Conservation (phyloP, 2,113 vertebrate genomes). For the Rhinoderma darwinii region DNA sequence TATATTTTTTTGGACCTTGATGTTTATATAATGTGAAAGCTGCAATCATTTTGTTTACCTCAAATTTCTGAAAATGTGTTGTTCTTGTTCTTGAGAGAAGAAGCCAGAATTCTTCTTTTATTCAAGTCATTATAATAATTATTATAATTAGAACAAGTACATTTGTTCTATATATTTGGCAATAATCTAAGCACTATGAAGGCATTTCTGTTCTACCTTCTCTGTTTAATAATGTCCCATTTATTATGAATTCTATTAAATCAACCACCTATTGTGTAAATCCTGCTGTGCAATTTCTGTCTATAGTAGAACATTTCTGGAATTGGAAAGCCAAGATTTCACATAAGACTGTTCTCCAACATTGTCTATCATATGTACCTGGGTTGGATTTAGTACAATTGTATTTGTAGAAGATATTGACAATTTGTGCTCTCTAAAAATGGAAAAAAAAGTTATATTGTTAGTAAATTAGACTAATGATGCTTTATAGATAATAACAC, state of each 20-base stretch:
- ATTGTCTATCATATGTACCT: not conserved
- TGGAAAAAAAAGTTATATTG: no score
- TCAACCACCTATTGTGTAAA: no score
- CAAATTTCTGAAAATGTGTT: not conserved
- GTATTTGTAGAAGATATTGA: not conserved
- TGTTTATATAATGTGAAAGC: slow-evolving; percentile 34
- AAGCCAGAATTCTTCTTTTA: not conserved
- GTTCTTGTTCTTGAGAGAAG: not conserved
- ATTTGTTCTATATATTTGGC: slow-evolving; percentile 15
- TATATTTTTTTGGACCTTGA: not conserved
- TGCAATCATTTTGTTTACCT: slow-evolving; percentile 33
- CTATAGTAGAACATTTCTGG: not conserved
- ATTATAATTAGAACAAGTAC: slow-evolving; percentile 14
- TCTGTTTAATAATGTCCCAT: not conserved
- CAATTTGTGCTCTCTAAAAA: not conserved
- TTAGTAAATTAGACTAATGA: no score
- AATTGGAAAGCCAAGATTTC: not conserved
- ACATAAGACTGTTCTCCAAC: not conserved
- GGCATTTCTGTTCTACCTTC: not conserved
- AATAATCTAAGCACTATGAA: not conserved
- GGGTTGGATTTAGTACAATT: not conserved
- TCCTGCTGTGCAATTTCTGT: not conserved
- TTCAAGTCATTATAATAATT: slow-evolving; percentile 34
- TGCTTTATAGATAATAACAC: no score
- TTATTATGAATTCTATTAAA: not conserved